Conservation (phyloP, 2,113 vertebrate species). For the Cephalopterus ornatus region DNA sequence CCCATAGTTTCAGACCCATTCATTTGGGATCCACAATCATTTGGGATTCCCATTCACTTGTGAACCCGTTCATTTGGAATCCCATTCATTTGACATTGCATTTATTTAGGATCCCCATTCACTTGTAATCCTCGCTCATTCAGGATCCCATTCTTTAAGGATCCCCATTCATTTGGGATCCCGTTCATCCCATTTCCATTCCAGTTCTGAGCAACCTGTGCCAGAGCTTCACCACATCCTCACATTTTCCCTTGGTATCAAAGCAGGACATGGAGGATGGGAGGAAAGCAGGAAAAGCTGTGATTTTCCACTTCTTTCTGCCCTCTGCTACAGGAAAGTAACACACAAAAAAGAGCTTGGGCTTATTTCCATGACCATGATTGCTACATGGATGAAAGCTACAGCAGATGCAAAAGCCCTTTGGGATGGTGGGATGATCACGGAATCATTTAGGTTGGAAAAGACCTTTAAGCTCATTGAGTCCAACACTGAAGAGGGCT, state of each 20-base stretch:
- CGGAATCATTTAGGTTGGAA: neutral
- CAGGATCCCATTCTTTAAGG: neutral
- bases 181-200: neutral
- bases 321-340: fast-evolving
- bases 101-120: neutral
- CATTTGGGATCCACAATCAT: neutral
- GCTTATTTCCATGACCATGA: neutral
- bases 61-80: neutral
- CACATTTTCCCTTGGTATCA: neutral
- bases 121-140: neutral
- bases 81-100: neutral
- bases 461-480: neutral
- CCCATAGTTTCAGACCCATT: neutral
- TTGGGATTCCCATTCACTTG: neutral
- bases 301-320: neutral
- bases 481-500: neutral
- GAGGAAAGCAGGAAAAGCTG: neutral
- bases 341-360: neutral
- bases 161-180: neutral
- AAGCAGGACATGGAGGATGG: neutral
- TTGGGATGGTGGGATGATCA: neutral
- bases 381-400: neutral
- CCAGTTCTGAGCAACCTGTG: neutral
- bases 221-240: neutral
- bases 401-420: neutral